Base-by-base conservation (phyloP, 2,888 invertebrate genomes). In the Empis stercorea region DNA sequence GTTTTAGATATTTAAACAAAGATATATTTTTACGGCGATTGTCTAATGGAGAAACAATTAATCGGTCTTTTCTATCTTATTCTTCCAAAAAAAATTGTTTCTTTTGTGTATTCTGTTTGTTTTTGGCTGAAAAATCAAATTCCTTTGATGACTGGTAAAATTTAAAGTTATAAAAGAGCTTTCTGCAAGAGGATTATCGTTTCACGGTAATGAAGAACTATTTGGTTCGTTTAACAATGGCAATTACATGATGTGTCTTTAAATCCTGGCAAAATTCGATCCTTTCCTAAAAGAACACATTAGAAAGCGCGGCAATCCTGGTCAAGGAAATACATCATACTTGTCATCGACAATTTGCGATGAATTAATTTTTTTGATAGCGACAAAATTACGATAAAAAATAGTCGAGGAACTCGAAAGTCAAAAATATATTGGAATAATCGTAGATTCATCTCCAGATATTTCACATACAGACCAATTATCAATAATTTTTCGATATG, bases 401-500 rank as follows among this genome's bases (percentile, higher is more conserved):
- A 52, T 55, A 47, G 27, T 50, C 10, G 39, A 46, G 23, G 48
- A 53, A 15, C 49, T 53, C 38, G 53, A 54, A 46, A 48, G 50
- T 43, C 54, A 56, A 47, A 56, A 54, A 47, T 59, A 59, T 50
- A 58, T 45, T 45, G 49, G 57, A 16, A 56, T 60, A 43, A 58
- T 56, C 53, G 57, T 61, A 48, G 61, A 61, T 53, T 59, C 59
- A 50, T 58, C 60, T 52, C 59, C 58, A 49, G 58, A 61, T 56
- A 53, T 59, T 36, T 57, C 59, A 48, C 58, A 61, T 51, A 51
- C 55, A 40, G 58, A 60, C 50, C 59, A 61, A 52, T 56, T 61
- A 53, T 57, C 59, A 49, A 55, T 57, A 30, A 54, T 59, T 14
- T 56, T 61, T 39, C 54, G 59, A 52, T 59, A 55, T 52, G 54